These are phyloP conservation scores for Lethocerus indicus DNA, from an alignment of 1,140 invertebrate species.

Conservation along the genomic window DNA sequence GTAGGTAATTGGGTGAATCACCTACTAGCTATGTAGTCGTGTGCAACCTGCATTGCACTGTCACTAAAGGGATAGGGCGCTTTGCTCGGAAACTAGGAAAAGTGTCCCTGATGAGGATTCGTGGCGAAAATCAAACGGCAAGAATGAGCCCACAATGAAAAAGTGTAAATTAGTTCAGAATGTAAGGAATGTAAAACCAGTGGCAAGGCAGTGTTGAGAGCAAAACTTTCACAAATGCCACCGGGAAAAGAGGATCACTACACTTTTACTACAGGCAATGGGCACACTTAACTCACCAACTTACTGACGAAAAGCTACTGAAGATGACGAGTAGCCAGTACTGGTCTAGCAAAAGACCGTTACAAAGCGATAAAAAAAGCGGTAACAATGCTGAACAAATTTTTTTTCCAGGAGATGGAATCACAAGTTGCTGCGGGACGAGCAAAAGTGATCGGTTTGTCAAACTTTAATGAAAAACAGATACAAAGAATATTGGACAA, in stretches of 20 bases:
- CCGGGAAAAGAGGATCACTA: neutral
- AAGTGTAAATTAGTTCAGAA: too few species aligned
- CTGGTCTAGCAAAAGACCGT: neutral
- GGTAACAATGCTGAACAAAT: neutral
- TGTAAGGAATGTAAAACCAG: too few species aligned
- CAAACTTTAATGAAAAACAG: slow-evolving; percentile 23
- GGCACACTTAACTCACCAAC: neutral
- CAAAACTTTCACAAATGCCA: neutral
- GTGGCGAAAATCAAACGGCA: too few species aligned
- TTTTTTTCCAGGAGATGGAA: slow-evolving; percentile 31
- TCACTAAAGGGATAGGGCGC: neutral
- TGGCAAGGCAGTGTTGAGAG: too few species aligned
- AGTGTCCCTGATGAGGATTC: too few species aligned
- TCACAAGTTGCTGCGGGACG: slow-evolving; percentile 30
- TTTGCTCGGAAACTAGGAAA: too few species aligned
- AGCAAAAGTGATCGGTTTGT: slow-evolving; percentile 25
- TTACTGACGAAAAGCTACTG: neutral
- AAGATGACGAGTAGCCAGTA: neutral
- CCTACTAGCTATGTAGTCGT: neutral
- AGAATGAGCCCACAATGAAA: too few species aligned
- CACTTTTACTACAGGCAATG: neutral
- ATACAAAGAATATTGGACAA: slow-evolving; percentile 18
- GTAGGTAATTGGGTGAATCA: neutral
- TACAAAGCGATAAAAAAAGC: neutral
- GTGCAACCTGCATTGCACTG: neutral